These are phyloP conservation scores for Lobophora halterata DNA, from an alignment of 2,888 invertebrate genomes.

Conservation along the genomic window DNA sequence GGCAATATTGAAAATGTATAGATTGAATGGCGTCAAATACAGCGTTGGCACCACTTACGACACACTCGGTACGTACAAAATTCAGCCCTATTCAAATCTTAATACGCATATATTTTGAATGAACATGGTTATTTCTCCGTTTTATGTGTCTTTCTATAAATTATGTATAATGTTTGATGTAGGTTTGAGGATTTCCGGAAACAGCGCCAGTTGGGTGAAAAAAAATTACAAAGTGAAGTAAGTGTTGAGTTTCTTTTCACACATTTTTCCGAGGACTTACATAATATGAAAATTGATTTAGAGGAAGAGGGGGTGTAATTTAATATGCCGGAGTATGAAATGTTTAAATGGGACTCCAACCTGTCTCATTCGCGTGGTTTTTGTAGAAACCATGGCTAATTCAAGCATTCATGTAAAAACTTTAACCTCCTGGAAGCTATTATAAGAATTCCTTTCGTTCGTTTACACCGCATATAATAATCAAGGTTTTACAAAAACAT, in stretches of 20 bases:
- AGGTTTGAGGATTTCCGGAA: conserved; percentile 61
- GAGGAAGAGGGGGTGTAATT: too few species aligned
- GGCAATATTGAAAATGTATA: conserved; percentile 56
- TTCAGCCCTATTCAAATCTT: background rate
- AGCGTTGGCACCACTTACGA: conserved; percentile 58
- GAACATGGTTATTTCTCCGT: conserved; percentile 2
- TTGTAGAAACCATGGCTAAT: too few species aligned
- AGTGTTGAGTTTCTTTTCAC: conserved; percentile 32
- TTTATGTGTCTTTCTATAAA: conserved; percentile 12
- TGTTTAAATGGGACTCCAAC: too few species aligned
- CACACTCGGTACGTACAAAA: conserved; percentile 40
- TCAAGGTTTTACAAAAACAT: too few species aligned
- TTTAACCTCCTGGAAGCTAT: too few species aligned
- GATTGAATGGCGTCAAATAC: conserved; percentile 47
- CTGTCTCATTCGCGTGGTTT: too few species aligned
- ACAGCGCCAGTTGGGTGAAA: conserved; percentile 65
- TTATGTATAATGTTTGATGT: conserved; percentile 26
- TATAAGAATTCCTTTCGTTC: too few species aligned
- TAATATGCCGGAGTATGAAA: too few species aligned
- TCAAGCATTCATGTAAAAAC: too few species aligned
- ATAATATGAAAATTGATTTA: too few species aligned
- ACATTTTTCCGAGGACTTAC: too few species aligned
- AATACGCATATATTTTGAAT: conserved; percentile 1
- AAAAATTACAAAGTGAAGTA: conserved; percentile 48
- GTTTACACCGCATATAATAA: too few species aligned